Evolutionary conservation across 2,888 invertebrate genomes (phyloP), one percentile per base, ranked within the genome.

Genomic region (Julus scandinavius): DNA sequence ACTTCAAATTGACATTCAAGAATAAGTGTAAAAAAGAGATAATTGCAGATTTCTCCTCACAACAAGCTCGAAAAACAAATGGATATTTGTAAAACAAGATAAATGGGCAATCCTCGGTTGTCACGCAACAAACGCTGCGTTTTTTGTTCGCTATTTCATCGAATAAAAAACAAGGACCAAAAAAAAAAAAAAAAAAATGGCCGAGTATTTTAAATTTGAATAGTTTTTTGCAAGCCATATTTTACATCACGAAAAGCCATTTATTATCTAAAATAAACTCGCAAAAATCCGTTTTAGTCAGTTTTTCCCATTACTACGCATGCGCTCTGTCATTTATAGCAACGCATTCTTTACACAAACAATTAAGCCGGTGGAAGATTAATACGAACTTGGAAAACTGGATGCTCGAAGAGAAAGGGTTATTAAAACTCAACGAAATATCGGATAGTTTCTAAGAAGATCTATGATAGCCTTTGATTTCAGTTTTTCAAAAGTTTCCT

Each of bases 11-110:
- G 72, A 72, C 72, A 72, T 72, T 72, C 72, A n/a, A 72, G 29
- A 72, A 72, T 72, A 72, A 72, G 72, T 72, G 72, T 72, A 72
- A 72, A 72, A 72, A 72, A 72, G 72, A 72, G 72, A 72, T 72
- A 72, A 72, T 72, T 72, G 72, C 72, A 72, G 72, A 72, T 72
- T 72, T 72, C 72, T 72, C 72, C 72, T 72, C 29, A 72, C 72
- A 29, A 72, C 72, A 72, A 72, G 72, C 29, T 72, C 20, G 72
- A 72, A 29, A 72, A 72, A 72, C 72, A 72, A 72, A 72, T 72
- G 72, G 72, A 72, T 72, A 72, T 72, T 72, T 72, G 72, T 72
- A 72, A 72, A 72, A 72, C 72, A 72, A 72, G 72, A 72, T 72
- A 72, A 72, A 72, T 72, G 72, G 29, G 72, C 72, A 72, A 72